Percentiles rank a stretch among this genome's conserved stretches.
Conservation (phyloP, 2,888 invertebrate species). For the Hylaea fasciaria region DNA sequence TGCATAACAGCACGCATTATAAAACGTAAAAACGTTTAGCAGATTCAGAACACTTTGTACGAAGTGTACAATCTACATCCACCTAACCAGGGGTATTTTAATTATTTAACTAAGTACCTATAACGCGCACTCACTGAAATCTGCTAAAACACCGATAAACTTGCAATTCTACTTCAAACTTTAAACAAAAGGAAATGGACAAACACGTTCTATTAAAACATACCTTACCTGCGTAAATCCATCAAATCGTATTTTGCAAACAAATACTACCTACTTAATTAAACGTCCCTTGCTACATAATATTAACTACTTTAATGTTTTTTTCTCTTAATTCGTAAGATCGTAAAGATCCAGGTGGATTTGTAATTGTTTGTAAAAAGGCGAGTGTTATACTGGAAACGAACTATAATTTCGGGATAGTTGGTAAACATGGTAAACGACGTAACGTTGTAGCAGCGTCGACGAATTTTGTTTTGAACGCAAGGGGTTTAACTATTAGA, state of each 20-base stretch:
- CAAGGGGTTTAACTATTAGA: not conserved
- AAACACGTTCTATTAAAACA: no score
- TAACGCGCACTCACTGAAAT: no score
- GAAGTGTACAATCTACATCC: no score
- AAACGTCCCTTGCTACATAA: conserved; percentile 15
- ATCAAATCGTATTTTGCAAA: conserved; percentile 5
- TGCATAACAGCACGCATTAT: no score
- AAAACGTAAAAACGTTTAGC: no score
- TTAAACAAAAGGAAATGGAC: no score
- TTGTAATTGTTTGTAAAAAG: conserved; percentile 47
- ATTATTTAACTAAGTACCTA: no score
- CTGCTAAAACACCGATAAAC: no score
- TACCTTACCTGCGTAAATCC: conserved; percentile 11
- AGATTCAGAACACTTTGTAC: no score
- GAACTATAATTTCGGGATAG: conserved; percentile 51
- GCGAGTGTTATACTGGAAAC: conserved; percentile 51
- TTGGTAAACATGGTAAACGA: conserved; percentile 46
- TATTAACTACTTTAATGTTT: conserved; percentile 7
- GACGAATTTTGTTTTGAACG: not conserved
- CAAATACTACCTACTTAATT: conserved; percentile 9
- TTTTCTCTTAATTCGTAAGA: conserved; percentile 44
- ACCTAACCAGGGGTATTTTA: no score
- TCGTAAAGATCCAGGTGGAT: conserved; percentile 44
- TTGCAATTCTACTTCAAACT: no score
- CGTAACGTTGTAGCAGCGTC: conserved; percentile 54